Percentiles rank a stretch among this genome's conserved stretches.
Evolutionary conservation across 2,888 invertebrate species (phyloP).

Genomic region (Dolomedes plantarius): DNA sequence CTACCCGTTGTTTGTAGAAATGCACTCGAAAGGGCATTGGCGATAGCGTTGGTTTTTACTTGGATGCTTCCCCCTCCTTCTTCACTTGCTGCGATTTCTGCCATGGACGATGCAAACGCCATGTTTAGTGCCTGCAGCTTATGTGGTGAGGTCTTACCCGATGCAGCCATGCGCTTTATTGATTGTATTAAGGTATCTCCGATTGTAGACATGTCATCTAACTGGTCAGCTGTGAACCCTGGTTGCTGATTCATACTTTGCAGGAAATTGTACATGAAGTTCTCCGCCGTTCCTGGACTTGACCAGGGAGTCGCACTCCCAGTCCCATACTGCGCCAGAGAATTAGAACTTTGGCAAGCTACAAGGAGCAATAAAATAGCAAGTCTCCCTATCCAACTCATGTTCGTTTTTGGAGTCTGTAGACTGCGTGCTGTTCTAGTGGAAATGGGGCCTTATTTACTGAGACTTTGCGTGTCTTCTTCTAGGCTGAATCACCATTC

Average conservation of each 20-base stretch:
- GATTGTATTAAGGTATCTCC: not conserved
- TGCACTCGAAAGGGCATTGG: not conserved
- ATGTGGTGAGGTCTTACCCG: not conserved
- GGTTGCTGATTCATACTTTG: not conserved
- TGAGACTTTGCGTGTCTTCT: too few species aligned
- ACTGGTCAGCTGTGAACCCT: not conserved
- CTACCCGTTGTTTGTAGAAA: conserved; percentile 34
- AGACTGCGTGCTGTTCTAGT: too few species aligned
- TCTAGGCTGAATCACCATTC: too few species aligned
- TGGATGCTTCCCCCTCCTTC: not conserved
- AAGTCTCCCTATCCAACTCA: too few species aligned
- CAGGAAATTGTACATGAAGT: not conserved
- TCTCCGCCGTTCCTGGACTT: not conserved
- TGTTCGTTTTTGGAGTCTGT: too few species aligned
- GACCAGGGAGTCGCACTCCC: conserved; percentile 9
- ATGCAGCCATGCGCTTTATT: conserved; percentile 15
- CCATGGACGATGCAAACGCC: conserved; percentile 45
- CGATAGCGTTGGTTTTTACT: not conserved
- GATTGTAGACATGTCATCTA: conserved; percentile 33
- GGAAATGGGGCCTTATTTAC: too few species aligned
- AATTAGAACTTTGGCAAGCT: too few species aligned
- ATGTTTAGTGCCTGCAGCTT: conserved; percentile 36
- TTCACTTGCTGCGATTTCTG: conserved; percentile 25
- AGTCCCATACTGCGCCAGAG: not conserved
- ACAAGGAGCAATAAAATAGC: too few species aligned